These are phyloP conservation scores for Cheilosia grossa DNA, from an alignment of 2,888 invertebrate genomes.

Conservation along the genomic window DNA sequence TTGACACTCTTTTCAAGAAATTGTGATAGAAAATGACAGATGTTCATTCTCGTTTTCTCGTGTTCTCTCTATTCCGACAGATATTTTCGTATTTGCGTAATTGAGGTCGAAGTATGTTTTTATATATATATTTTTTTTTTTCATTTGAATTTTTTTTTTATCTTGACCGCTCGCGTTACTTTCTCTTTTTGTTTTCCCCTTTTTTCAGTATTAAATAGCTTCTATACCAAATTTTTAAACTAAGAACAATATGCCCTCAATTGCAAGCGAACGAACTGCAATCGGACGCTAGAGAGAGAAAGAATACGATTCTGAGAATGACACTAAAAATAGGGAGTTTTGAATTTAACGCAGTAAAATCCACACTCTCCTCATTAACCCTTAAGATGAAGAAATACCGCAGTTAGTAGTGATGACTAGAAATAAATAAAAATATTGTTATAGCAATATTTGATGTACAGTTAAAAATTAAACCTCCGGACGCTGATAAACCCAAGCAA, in stretches of 20 bases:
- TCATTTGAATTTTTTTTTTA: slow-evolving; percentile 29
- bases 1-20: slow-evolving; percentile 67
- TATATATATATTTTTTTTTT: slow-evolving; percentile 5
- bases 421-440: slow-evolving; percentile 61
- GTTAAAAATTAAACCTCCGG: slow-evolving; percentile 42
- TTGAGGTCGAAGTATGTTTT: slow-evolving; percentile 58
- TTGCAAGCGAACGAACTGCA: slow-evolving; percentile 10
- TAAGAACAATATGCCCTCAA: slow-evolving; percentile 19
- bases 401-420: slow-evolving; percentile 61
- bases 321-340: slow-evolving; percentile 24
- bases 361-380: slow-evolving; percentile 17
- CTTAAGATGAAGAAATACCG: slow-evolving; percentile 37
- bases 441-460: slow-evolving; percentile 65
- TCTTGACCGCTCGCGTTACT: slow-evolving; percentile 21
- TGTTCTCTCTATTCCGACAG: slow-evolving; percentile 39
- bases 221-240: slow-evolving; percentile 54
- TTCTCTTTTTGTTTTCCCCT: slow-evolving; percentile 27
- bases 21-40: slow-evolving; percentile 69
- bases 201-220: slow-evolving; percentile 59
- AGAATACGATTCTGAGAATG: slow-evolving; percentile 56
- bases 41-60: slow-evolving; percentile 49
- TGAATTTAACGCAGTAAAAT: slow-evolving; percentile 30
- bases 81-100: slow-evolving; percentile 38
- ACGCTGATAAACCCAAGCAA: slow-evolving; percentile 50
- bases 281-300: slow-evolving; percentile 14